A percentile compares a stretch with the other conserved stretches of the same genome.
Conservation (phyloP, 1,140 invertebrate genomes). For the Drosophila repleta region DNA sequence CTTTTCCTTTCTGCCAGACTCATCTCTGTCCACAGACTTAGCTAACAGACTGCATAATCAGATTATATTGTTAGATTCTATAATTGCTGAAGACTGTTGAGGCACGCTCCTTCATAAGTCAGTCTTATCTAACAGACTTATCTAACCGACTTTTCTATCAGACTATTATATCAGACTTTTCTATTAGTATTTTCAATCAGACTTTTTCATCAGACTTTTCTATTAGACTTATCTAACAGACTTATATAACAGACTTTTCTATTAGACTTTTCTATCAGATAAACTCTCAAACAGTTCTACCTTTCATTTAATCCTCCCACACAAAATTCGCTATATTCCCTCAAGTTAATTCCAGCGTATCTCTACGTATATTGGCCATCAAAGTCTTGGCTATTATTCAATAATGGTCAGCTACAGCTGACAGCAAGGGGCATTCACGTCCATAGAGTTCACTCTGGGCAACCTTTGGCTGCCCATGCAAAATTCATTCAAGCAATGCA, state of each 20-base stretch:
- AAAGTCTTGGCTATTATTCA: neutral
- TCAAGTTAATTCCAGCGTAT: too few relatives aligned
- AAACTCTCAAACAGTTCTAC: too few relatives aligned
- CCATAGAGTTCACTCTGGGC: conserved; percentile 11
- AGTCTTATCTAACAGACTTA: neutral
- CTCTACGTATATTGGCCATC: too few relatives aligned
- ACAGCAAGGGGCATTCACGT: neutral
- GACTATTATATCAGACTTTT: neutral
- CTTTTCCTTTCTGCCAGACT: too few relatives aligned
- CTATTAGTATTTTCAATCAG: too few relatives aligned
- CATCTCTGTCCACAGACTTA: too few relatives aligned
- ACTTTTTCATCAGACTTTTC: neutral
- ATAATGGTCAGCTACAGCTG: conserved; percentile 25
- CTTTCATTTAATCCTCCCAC: too few relatives aligned
- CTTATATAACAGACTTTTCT: neutral
- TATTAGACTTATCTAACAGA: neutral
- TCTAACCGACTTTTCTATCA: neutral
- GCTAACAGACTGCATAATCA: too few relatives aligned
- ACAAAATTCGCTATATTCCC: too few relatives aligned
- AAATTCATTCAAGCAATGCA: conserved; percentile 25
- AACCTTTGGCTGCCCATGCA: conserved; percentile 16
- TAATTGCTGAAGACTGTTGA: too few relatives aligned
- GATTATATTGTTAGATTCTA: too few relatives aligned
- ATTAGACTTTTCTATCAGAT: neutral
- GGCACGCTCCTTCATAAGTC: too few relatives aligned